These are phyloP conservation scores for Sympetrum striolatum DNA, from an alignment of 2,888 invertebrate genomes.

Conservation along the genomic window DNA sequence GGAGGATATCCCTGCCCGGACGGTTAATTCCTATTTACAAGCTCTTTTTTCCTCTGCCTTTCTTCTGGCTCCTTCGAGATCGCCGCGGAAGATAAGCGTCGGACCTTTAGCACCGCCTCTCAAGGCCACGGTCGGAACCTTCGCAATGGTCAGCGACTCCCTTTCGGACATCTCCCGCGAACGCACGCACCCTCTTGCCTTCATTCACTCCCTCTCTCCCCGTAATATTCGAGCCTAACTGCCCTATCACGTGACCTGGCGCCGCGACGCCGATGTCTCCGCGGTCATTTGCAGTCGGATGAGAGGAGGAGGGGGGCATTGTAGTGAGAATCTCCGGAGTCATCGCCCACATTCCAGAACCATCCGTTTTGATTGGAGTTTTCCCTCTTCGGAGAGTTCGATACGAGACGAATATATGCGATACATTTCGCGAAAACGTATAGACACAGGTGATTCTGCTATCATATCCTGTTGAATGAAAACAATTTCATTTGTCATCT, in stretches of 20 bases:
- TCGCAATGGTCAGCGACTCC: constrained; percentile 24
- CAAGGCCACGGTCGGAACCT: constrained; percentile 30
- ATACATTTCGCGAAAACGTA: no score
- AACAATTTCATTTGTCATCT: no score
- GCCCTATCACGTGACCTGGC: constrained; percentile 18
- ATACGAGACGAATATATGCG: no score
- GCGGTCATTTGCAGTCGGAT: background rate
- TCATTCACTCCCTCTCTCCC: background rate
- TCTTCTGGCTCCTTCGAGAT: background rate
- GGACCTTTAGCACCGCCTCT: background rate
- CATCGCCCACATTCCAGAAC: no score
- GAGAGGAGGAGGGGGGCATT: background rate
- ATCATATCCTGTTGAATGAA: no score
- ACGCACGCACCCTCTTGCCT: background rate
- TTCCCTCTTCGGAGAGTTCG: no score
- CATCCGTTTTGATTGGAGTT: no score
- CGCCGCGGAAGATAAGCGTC: background rate
- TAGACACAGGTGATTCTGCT: no score
- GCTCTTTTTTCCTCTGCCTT: background rate
- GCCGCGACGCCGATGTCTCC: background rate
- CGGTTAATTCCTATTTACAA: background rate
- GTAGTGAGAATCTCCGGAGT: no score
- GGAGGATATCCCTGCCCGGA: background rate
- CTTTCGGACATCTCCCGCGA: background rate
- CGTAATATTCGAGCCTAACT: constrained; percentile 27